Evolutionary conservation across 2,113 vertebrate species (phyloP), one percentile per base, ranked within the genome.

Genomic region (Malaclemys terrapin): DNA sequence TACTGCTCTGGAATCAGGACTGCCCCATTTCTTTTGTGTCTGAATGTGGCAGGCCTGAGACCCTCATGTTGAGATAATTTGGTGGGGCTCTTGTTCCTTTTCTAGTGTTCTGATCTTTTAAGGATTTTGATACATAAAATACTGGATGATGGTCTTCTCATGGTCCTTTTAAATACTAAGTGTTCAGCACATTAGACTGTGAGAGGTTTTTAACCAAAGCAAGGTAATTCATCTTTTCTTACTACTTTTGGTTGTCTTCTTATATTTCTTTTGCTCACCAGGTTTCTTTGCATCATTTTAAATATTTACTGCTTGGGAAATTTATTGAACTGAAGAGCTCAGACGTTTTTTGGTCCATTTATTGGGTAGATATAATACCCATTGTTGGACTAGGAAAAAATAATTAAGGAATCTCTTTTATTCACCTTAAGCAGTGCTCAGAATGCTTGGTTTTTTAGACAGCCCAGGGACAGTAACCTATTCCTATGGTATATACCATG

Each of bases 131-230:
- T 53, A 93, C 88, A 27, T 0, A 0, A 78, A 80, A n/a, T 82
- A 47, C 5, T 91, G 38, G 42, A 24, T 42, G 5, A 76, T 13
- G 10, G 24, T 25, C 10, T 25, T 95, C 94, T 95, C 57, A 81
- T 89, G 86, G 9, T 10, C 3, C 5, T 95, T 80, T 81, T 82
- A 89, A 96, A 95, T 92, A 94, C 91, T 95, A 96, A 72, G 89
- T 85, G 82, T 50, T 72, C 84, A 89, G 62, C 80, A 94, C 10
- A 25, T 83, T 88, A 49, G 91, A 88, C 84, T 47, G 31, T 56
- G 79, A 89, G 82, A 38, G 85, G 88, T 85, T 95, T 38, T 45
- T 50, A 93, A 84, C 57, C 69, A 78, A 65, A 90, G 13, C 53
- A 19, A 65, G 47, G 75, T 69, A 81, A 85, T 24, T 92, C 12